phyloP scores from a whole-genome alignment of 2,113 vertebrate genomes.

The Paraplagusia blochii region DNA sequence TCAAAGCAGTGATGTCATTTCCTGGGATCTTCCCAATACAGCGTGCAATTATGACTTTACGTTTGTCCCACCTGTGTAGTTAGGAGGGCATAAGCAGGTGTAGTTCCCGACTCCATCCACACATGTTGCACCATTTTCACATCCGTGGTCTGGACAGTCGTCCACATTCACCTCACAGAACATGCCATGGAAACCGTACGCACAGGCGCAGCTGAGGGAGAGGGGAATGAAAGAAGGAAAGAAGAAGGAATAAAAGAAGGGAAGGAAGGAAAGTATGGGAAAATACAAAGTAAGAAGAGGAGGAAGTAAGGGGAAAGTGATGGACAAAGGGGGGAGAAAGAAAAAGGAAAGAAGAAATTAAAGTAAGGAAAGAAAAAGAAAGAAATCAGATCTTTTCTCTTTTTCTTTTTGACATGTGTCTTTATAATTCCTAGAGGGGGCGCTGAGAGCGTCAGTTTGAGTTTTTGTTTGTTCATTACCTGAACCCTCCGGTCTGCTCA shows the following conservation, averaged over 20 bases:
- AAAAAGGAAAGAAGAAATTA: too few relatives aligned
- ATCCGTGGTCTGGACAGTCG: conserved; percentile 85
- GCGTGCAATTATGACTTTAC: neutral
- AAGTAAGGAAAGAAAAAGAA: too few relatives aligned
- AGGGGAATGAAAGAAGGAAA: neutral
- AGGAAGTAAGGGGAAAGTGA: too few relatives aligned
- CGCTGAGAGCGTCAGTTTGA: neutral
- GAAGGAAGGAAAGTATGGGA: too few relatives aligned
- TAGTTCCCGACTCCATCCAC: conserved; percentile 82
- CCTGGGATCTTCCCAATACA: neutral
- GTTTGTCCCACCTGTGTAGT: conserved; percentile 79
- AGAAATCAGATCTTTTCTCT: too few relatives aligned
- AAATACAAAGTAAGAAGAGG: too few relatives aligned
- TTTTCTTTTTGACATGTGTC: too few relatives aligned
- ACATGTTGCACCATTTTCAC: conserved; percentile 86
- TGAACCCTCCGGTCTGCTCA: conserved; percentile 75
- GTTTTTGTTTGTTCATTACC: conserved; percentile 63
- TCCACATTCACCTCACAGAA: conserved; percentile 79
- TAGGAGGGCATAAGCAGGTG: conserved; percentile 83
- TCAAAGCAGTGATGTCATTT: too few relatives aligned
- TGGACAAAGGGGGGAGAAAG: too few relatives aligned
- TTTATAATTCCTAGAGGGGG: neutral
- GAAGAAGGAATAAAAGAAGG: neutral
- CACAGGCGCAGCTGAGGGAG: conserved; percentile 81
- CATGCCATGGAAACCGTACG: conserved; percentile 80